These are phyloP conservation scores for Leptoteleia sp. DNA, from an alignment of 1,140 invertebrate genomes.

Conservation along the genomic window DNA sequence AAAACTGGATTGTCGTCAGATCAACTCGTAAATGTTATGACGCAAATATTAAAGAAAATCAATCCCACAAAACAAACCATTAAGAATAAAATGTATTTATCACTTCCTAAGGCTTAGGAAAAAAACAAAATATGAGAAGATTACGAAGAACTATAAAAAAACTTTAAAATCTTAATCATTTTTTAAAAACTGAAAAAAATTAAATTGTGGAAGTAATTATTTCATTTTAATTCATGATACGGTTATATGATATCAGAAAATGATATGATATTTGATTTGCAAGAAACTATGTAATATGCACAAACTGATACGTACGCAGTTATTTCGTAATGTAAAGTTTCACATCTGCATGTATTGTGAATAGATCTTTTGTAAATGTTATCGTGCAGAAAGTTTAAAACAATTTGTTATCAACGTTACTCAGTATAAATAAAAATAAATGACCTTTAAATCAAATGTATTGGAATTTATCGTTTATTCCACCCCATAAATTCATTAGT, in stretches of 20 bases:
- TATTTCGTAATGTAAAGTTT: slow-evolving; percentile 32
- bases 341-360: slow-evolving; percentile 20
- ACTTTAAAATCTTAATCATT: no score
- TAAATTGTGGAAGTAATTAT: slow-evolving; percentile 46
- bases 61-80: slow-evolving; percentile 96
- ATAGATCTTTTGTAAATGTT: slow-evolving; percentile 46
- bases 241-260: no score
- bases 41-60: slow-evolving; percentile 95
- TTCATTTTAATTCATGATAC: not conserved
- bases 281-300: not conserved
- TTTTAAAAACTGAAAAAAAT: slow-evolving; percentile 35
- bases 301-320: not conserved
- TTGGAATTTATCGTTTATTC: no score
- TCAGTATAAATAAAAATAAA: slow-evolving; percentile 31
- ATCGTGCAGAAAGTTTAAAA: slow-evolving; percentile 42
- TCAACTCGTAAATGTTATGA: slow-evolving; percentile 95
- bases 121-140: no score
- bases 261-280: no score
- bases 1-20: slow-evolving; percentile 94
- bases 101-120: slow-evolving; percentile 85
- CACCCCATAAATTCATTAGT: no score
- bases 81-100: slow-evolving; percentile 97
- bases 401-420: slow-evolving; percentile 50
- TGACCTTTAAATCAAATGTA: slow-evolving; percentile 4
- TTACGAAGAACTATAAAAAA: no score